phyloP scores from a whole-genome alignment of 2,113 vertebrate species.

The Phrynosoma blainvillii region DNA sequence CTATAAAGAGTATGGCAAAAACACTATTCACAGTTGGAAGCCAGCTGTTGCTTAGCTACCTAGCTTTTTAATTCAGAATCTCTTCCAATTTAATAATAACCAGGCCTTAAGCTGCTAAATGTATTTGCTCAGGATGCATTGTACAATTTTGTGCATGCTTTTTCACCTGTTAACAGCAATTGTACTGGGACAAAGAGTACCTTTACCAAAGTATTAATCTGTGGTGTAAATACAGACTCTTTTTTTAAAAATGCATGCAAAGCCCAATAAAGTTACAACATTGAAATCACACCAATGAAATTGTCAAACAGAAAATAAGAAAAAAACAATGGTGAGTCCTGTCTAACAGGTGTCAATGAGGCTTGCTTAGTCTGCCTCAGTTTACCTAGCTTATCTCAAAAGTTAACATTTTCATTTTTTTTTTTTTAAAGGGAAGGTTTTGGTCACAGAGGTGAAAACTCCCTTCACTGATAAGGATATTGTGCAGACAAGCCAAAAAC shows the following conservation, averaged over 20 bases:
- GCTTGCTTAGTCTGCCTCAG: neutral
- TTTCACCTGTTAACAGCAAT: constrained; percentile 54
- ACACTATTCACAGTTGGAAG: constrained; percentile 60
- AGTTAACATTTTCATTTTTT: neutral
- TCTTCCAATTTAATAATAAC: constrained; percentile 62
- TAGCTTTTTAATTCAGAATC: constrained; percentile 69
- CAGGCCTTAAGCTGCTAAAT: constrained; percentile 61
- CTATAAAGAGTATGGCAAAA: constrained; percentile 38
- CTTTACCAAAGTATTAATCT: constrained; percentile 1
- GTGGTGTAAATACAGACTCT: constrained; percentile 25
- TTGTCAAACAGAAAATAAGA: neutral
- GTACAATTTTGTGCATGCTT: constrained; percentile 32
- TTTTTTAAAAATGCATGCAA: rapidly evolving
- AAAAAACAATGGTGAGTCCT: neutral
- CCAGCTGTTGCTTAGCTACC: constrained; percentile 77
- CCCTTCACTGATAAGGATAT: neutral
- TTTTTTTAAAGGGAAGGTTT: no score
- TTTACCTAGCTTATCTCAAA: neutral
- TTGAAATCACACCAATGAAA: neutral
- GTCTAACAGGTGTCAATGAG: neutral
- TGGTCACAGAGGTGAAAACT: neutral
- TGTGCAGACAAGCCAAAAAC: neutral
- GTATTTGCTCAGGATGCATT: constrained; percentile 52
- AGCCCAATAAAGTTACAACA: neutral
- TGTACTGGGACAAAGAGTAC: constrained; percentile 36